Conservation (phyloP, 92 coral and sea anemone genomes). For the Paragorgia papillata region DNA sequence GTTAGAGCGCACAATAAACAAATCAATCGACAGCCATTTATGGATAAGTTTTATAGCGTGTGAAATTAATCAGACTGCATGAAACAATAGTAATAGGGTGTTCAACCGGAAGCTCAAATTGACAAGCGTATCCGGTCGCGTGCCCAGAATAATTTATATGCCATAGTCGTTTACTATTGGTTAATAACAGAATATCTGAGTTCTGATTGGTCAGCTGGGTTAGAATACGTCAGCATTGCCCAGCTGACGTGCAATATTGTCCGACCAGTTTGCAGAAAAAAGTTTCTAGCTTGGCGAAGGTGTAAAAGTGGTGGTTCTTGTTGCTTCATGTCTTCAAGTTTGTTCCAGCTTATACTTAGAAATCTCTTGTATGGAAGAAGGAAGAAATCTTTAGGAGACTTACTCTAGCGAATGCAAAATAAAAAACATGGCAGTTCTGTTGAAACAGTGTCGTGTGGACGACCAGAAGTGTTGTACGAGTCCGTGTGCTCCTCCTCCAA, state of each 20-base stretch:
- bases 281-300: constrained; percentile 20
- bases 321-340: constrained; percentile 43
- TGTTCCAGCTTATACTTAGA: constrained; percentile 13
- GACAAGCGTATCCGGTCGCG: constrained; percentile 24
- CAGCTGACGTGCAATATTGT: neutral
- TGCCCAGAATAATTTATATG: constrained; percentile 21
- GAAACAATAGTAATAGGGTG: too few relatives aligned
- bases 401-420: constrained; percentile 55
- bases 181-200: neutral
- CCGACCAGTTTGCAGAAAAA: neutral
- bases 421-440: constrained; percentile 71
- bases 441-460: constrained; percentile 63
- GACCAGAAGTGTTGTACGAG: constrained; percentile 65
- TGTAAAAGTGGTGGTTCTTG: neutral
- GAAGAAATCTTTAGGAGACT: constrained; percentile 37
- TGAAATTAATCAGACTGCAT: too few relatives aligned
- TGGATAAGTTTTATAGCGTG: too few relatives aligned
- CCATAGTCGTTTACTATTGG: constrained; percentile 20
- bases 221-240: constrained; percentile 31
- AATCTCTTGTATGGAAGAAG: constrained; percentile 46
- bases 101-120: constrained; percentile 20
- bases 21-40: too few relatives aligned
- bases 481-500: constrained; percentile 95
- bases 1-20: too few relatives aligned
- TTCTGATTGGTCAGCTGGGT: constrained; percentile 3